These are phyloP conservation scores for Styela clava DNA, from an alignment of 23 tunicate genomes.

Conservation along the genomic window DNA sequence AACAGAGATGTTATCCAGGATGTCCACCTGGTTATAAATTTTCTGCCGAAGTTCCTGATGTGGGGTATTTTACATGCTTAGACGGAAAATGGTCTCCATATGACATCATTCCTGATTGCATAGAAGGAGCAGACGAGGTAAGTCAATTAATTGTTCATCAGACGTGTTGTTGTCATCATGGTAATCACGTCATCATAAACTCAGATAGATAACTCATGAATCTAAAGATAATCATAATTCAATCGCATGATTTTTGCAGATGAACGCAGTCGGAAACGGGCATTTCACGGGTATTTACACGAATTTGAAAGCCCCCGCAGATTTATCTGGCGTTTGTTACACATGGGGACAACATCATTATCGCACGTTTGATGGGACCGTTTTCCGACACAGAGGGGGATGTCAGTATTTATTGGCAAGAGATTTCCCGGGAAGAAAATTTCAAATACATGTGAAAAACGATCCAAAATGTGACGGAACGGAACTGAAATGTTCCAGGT, in stretches of 20 bases:
- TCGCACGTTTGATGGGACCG: constrained; percentile 94
- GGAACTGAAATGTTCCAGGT: constrained; percentile 59
- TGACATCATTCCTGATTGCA: constrained; percentile 62
- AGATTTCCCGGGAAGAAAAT: constrained; percentile 60
- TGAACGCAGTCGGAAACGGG: constrained; percentile 82
- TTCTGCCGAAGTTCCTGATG: constrained; percentile 49
- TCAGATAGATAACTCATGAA: no score
- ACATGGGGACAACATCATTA: constrained; percentile 99
- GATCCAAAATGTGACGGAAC: constrained; percentile 87
- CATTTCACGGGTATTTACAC: constrained; percentile 95
- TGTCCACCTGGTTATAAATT: constrained; percentile 90
- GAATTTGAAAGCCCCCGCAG: constrained; percentile 90
- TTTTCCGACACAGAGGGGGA: constrained; percentile 74
- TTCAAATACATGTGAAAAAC: constrained; percentile 85
- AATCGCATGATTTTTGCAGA: constrained; percentile 32
- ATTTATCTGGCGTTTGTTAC: constrained; percentile 90
- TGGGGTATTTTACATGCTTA: constrained; percentile 82
- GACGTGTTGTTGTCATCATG: no score
- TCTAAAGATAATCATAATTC: background rate
- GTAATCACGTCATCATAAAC: no score
- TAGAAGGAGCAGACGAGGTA: constrained; percentile 74
- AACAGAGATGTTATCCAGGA: constrained; percentile 85
- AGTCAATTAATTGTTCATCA: no score
- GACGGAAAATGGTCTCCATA: constrained; percentile 84
- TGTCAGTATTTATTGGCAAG: constrained; percentile 94